These are phyloP conservation scores for Exaiptasia diaphana DNA, from an alignment of 64 coral and sea anemone genomes.

Conservation along the genomic window DNA sequence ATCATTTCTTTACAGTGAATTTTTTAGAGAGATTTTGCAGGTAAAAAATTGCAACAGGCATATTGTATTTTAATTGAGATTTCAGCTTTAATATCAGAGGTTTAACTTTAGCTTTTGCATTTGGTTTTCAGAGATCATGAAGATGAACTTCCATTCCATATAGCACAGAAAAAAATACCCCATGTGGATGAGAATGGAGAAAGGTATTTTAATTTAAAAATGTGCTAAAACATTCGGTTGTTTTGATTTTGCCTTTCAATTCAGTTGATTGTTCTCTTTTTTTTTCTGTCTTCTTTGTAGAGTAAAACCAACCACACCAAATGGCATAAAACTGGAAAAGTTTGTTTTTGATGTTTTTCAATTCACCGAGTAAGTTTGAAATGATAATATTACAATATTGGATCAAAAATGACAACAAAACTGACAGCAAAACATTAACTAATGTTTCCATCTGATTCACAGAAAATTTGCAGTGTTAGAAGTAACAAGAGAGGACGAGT, in stretches of 20 bases:
- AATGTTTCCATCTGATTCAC: background rate
- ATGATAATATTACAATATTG: background rate
- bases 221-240: background rate
- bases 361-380: conserved; percentile 72
- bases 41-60: conserved; percentile 8
- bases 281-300: conserved; percentile 37
- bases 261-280: background rate
- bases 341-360: conserved; percentile 96
- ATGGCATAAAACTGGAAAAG: conserved; percentile 83
- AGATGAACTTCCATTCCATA: conserved; percentile 62
- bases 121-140: conserved; percentile 69
- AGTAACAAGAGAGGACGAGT: conserved; percentile 59
- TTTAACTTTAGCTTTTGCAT: too few species aligned
- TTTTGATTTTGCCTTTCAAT: background rate
- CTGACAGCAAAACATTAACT: background rate
- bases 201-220: too few species aligned
- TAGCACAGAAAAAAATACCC: conserved; percentile 96
- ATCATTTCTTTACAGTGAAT: conserved; percentile 86
- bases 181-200: conserved; percentile 70
- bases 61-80: background rate
- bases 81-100: too few species aligned
- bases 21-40: conserved; percentile 78
- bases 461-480: conserved; percentile 69
- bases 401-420: background rate
- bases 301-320: conserved; percentile 39